These are phyloP conservation scores for Netelia inedita DNA, from an alignment of 2,888 invertebrate species.

Conservation along the genomic window DNA sequence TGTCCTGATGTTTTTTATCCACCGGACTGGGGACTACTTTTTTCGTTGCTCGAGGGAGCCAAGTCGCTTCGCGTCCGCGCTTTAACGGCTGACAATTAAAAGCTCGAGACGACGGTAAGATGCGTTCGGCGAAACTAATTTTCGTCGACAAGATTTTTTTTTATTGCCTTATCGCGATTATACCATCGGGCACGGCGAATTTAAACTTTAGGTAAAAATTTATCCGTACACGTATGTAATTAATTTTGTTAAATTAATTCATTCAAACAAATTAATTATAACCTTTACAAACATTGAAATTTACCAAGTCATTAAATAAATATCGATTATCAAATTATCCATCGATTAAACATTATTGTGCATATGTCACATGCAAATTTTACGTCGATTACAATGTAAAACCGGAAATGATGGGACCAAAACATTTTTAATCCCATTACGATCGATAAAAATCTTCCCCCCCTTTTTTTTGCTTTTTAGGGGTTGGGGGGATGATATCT, in stretches of 20 bases:
- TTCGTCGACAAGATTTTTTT: constrained; percentile 77
- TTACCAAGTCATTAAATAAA: no score
- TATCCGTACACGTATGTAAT: not conserved
- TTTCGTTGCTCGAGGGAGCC: no score
- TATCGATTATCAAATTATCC: not conserved
- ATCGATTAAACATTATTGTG: not conserved
- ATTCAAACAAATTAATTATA: no score
- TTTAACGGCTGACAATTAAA: constrained; percentile 82
- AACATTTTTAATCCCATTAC: constrained; percentile 5
- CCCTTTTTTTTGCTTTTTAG: constrained; percentile 14
- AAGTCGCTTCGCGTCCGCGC: constrained; percentile 62
- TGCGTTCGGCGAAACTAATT: constrained; percentile 78
- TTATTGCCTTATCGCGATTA: constrained; percentile 67
- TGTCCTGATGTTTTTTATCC: constrained; percentile 62
- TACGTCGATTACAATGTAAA: not conserved
- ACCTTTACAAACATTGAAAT: no score
- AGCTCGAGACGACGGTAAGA: constrained; percentile 64
- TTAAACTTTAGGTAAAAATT: not conserved
- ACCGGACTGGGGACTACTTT: constrained; percentile 60
- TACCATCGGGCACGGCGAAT: constrained; percentile 6
- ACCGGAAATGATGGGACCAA: not conserved
- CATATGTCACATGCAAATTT: not conserved
- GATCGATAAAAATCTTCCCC: constrained; percentile 29
- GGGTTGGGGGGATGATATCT: constrained; percentile 29
- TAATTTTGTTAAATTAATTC: not conserved